Evolutionary conservation across 2,888 invertebrate species (phyloP).

Genomic region (Plagodis dolabraria): DNA sequence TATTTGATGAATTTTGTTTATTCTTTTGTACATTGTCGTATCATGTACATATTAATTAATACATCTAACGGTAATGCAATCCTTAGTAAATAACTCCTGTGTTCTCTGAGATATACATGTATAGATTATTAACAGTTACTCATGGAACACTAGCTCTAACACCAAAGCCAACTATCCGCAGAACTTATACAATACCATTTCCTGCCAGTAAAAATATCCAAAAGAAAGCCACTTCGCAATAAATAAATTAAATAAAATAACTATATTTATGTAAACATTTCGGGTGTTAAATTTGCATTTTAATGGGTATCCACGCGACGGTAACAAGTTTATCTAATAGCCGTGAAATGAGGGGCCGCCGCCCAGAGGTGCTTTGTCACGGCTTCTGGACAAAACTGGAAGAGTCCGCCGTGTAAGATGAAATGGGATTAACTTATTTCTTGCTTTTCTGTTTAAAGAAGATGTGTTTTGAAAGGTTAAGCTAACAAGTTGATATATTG

Average conservation of each 20-base stretch:
- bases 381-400: slow-evolving; percentile 9
- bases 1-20: no score
- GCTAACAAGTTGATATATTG: no score
- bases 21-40: no score
- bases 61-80: no score
- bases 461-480: background rate
- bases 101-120: no score
- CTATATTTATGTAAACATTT: slow-evolving; percentile 73
- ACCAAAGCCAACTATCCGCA: no score
- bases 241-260: slow-evolving; percentile 64
- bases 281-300: slow-evolving; percentile 81
- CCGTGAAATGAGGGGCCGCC: slow-evolving; percentile 68
- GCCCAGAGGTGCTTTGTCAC: slow-evolving; percentile 35
- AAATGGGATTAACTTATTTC: slow-evolving; percentile 6
- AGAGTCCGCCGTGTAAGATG: slow-evolving; percentile 5
- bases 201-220: slow-evolving; percentile 11
- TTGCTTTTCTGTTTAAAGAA: background rate
- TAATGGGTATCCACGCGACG: slow-evolving; percentile 80
- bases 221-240: slow-evolving; percentile 29
- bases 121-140: no score
- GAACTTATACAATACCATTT: background rate
- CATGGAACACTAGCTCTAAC: no score
- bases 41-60: no score
- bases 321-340: slow-evolving; percentile 83
- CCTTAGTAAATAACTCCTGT: no score